Percentiles rank a stretch among this genome's conserved stretches.
phyloP scores from a whole-genome alignment of 2,113 vertebrate genomes.

The Anarhynchus alexandrinus region DNA sequence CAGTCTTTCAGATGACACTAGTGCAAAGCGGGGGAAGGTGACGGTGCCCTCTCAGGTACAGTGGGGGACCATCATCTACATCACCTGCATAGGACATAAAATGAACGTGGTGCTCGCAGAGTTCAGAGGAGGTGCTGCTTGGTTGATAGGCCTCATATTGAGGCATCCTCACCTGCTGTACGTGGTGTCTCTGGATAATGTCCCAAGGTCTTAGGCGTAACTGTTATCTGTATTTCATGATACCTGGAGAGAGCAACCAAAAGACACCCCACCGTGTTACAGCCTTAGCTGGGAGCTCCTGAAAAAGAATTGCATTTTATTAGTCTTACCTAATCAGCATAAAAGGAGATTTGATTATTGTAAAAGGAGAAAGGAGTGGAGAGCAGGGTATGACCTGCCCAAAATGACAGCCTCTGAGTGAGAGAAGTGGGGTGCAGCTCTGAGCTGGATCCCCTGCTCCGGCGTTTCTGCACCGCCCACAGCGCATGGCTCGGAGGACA shows the following conservation, averaged over 20 bases:
- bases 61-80: not conserved
- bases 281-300: not conserved
- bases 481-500: not conserved
- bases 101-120: not conserved
- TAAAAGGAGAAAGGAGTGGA: not conserved
- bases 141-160: not conserved
- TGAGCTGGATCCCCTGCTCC: not conserved
- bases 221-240: not conserved
- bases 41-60: rapidly evolving
- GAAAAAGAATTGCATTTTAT: not conserved
- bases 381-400: not conserved
- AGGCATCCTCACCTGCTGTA: not conserved
- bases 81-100: rapidly evolving
- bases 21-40: not conserved
- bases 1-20: not conserved
- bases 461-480: not conserved
- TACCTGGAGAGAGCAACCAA: not conserved
- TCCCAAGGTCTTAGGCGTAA: not conserved
- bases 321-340: not conserved
- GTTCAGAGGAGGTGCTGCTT: not conserved
- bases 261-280: not conserved
- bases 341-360: not conserved
- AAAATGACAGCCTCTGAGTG: not conserved
- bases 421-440: not conserved
- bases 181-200: not conserved